phyloP scores from a whole-genome alignment of 2,797 vertebrate genomes.

The Hypotaenidia philippensis region DNA sequence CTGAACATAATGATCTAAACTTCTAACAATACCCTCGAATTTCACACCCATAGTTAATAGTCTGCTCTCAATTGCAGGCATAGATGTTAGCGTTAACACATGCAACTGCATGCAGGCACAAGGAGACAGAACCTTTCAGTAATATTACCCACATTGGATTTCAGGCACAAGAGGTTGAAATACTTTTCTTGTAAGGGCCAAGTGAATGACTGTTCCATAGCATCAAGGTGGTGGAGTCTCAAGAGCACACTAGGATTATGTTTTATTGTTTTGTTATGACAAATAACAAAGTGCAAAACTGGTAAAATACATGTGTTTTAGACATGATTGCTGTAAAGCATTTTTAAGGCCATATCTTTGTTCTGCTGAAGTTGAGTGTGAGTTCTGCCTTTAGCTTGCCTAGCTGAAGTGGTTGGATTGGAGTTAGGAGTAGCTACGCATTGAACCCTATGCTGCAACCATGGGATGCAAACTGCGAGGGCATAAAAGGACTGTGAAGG shows the following conservation, averaged over 20 bases:
- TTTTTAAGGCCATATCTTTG: neutral
- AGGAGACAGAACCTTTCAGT: neutral
- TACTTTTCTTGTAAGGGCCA: neutral
- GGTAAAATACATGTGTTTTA: neutral
- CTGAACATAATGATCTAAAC: neutral
- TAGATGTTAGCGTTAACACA: neutral
- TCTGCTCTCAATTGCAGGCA: neutral
- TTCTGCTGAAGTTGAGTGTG: neutral
- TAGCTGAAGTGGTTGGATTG: neutral
- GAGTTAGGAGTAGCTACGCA: fast-evolving
- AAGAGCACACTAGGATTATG: fast-evolving
- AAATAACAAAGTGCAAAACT: neutral
- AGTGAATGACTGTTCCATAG: neutral
- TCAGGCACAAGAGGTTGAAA: neutral
- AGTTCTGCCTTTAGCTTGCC: neutral
- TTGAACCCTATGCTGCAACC: neutral
- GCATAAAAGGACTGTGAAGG: fast-evolving
- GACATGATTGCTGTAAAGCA: conserved; percentile 11
- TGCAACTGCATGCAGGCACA: neutral
- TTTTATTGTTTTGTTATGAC: neutral
- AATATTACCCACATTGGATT: neutral
- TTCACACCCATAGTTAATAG: neutral
- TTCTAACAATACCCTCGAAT: neutral
- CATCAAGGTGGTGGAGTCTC: neutral
- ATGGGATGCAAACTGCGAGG: neutral